These are phyloP conservation scores for Metallyticus violacea DNA, from an alignment of 2,888 invertebrate genomes.

Conservation along the genomic window DNA sequence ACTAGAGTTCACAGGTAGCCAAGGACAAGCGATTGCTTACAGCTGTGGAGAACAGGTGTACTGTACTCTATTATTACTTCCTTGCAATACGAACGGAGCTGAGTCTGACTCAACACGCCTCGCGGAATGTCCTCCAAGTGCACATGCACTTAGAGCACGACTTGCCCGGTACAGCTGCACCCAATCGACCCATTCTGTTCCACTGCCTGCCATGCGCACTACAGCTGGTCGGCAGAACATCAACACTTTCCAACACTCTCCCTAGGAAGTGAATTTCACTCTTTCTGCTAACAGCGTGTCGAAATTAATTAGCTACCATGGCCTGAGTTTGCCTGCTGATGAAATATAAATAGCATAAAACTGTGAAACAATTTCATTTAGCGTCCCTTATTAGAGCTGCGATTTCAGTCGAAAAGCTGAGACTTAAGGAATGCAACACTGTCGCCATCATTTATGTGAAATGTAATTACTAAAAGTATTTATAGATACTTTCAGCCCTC, in stretches of 20 bases:
- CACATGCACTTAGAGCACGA: neutral
- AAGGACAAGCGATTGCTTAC: neutral
- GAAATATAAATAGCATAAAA: neutral
- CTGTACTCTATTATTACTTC: neutral
- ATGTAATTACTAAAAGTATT: too few species aligned
- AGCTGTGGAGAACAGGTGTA: neutral
- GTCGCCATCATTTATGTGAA: too few species aligned
- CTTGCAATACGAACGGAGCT: neutral
- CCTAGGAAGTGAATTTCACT: neutral
- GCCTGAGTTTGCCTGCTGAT: neutral
- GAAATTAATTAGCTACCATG: neutral
- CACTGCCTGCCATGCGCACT: neutral
- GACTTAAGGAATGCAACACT: too few species aligned
- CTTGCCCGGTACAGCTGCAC: neutral
- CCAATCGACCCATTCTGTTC: neutral
- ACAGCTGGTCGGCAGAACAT: too few species aligned
- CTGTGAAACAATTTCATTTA: neutral
- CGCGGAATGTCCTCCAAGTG: too few species aligned
- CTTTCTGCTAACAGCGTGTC: neutral
- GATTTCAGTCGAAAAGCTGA: too few species aligned
- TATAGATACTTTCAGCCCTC: too few species aligned
- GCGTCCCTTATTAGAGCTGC: too few species aligned
- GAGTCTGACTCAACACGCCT: too few species aligned
- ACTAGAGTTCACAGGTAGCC: neutral
- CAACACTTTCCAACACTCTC: neutral